These are phyloP conservation scores for Acanthosepion esculentum DNA, from an alignment of 2,888 invertebrate species.

Conservation along the genomic window DNA sequence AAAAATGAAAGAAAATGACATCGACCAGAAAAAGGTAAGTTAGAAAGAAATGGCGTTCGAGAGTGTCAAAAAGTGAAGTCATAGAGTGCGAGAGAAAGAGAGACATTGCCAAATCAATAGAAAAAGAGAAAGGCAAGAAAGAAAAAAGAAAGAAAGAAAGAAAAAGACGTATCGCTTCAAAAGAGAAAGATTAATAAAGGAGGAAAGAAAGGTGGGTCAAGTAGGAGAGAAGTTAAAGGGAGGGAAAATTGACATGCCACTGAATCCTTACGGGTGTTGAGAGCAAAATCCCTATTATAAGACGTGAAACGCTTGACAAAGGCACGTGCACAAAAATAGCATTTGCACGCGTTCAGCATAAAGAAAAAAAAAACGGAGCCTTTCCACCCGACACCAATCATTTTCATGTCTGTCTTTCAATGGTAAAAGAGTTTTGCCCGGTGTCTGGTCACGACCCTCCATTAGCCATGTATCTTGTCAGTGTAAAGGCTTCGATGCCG, in stretches of 20 bases:
- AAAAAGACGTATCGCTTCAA: no score
- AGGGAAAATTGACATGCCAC: neutral
- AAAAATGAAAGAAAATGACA: no score
- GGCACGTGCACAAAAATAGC: neutral
- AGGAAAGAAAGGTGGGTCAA: no score
- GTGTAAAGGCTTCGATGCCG: neutral
- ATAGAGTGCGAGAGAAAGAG: no score
- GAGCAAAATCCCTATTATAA: neutral
- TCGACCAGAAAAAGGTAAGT: no score
- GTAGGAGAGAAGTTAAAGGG: neutral
- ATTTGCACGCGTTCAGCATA: neutral
- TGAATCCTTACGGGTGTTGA: neutral
- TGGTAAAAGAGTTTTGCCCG: neutral
- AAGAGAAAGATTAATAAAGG: no score
- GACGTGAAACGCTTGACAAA: constrained; percentile 1
- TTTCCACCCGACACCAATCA: neutral
- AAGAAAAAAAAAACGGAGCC: neutral
- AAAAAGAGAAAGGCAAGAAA: no score
- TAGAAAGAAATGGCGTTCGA: no score
- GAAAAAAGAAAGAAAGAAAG: no score
- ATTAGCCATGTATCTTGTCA: constrained; percentile 9
- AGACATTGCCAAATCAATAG: no score
- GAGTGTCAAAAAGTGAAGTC: no score
- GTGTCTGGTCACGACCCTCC: constrained; percentile 33
- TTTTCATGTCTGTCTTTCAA: neutral